phyloP scores from a whole-genome alignment of 2,888 invertebrate species.

The Deilephila elpenor region DNA sequence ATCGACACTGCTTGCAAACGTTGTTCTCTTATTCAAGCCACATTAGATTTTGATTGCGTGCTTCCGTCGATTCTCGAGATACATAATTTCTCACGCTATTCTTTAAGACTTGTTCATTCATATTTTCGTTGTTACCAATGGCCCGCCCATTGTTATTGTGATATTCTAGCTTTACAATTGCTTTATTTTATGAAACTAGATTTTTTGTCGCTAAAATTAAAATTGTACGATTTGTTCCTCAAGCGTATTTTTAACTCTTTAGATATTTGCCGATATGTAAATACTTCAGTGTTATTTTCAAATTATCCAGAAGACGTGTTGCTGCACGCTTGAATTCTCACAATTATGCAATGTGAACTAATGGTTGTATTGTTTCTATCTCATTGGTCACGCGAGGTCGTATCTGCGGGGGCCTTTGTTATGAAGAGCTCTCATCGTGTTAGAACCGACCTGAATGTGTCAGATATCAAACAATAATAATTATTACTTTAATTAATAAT shows the following conservation, averaged over 20 bases:
- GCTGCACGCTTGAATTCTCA: constrained; percentile 45
- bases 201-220: too few species aligned
- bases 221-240: too few species aligned
- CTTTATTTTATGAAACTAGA: too few species aligned
- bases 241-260: neutral
- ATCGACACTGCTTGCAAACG: neutral
- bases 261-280: neutral
- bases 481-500: neutral
- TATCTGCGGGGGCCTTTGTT: constrained; percentile 18
- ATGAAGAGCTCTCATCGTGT: constrained; percentile 6
- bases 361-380: constrained; percentile 47
- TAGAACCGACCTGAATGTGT: constrained; percentile 25
- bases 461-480: constrained; percentile 3
- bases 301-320: neutral
- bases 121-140: neutral
- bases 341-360: constrained; percentile 49
- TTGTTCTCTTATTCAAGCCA: neutral
- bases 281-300: neutral
- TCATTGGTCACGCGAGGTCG: constrained; percentile 59
- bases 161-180: neutral
- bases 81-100: constrained; percentile 5
- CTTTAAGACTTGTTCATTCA: neutral
- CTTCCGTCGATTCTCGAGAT: neutral
- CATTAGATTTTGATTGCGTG: neutral
- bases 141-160: neutral